phyloP scores from a whole-genome alignment of 2,797 vertebrate species.

The Lepilemur septentrionalis region DNA sequence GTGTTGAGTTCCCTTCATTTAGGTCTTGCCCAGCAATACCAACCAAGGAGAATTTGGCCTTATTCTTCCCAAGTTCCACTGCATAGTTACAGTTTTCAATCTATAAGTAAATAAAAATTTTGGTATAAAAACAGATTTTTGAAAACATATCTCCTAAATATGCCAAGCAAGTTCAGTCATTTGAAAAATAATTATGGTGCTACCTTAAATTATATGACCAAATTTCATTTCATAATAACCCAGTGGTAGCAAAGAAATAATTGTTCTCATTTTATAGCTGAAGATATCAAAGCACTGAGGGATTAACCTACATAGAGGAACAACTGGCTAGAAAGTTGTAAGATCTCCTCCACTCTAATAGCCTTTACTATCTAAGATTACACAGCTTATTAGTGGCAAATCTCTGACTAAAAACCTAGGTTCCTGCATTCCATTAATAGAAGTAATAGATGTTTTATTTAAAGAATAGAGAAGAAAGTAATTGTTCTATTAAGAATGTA shows the following conservation, averaged over 20 bases:
- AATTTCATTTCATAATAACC: background rate
- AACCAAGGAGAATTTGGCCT: slow-evolving; percentile 95
- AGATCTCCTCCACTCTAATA: background rate
- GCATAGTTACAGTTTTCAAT: slow-evolving; percentile 99
- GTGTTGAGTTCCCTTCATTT: slow-evolving; percentile 91
- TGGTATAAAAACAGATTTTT: background rate
- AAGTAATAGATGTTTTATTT: background rate
- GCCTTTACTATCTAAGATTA: background rate
- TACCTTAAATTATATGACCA: background rate
- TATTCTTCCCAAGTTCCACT: slow-evolving; percentile 91
- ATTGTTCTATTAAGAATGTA: slow-evolving; percentile 18
- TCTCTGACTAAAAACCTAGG: background rate
- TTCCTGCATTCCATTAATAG: background rate
- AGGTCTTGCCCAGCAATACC: slow-evolving; percentile 96
- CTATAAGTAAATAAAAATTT: slow-evolving; percentile 81
- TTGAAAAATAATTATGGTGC: background rate
- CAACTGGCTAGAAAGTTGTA: background rate
- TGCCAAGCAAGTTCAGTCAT: background rate
- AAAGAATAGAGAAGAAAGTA: background rate
- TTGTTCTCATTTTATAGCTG: background rate
- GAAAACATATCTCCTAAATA: background rate
- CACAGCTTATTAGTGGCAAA: background rate
- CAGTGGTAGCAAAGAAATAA: background rate
- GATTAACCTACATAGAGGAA: background rate
- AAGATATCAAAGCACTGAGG: background rate